Evolutionary conservation across 92 coral and sea anemone species (phyloP), one percentile per base, ranked within the genome.

Genomic region (Hydrozoanthus gracilis): DNA sequence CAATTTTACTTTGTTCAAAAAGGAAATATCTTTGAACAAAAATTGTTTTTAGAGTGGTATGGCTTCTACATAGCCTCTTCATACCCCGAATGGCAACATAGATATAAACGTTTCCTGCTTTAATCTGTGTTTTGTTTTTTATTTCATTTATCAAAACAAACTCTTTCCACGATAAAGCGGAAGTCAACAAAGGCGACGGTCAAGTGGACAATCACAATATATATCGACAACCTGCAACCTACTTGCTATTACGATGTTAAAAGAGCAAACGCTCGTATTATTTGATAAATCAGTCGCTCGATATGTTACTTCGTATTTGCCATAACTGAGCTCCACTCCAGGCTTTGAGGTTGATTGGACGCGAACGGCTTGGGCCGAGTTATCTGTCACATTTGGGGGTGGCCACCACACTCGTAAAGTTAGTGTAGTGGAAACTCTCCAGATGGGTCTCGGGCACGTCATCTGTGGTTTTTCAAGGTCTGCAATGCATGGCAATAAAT

Each of bases 311-410:
- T 6, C 44, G 10, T 78, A 18, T 56, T 16, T 58, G 52, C 83
- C 83, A 39, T 58, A 78, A 5, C 71, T 60, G 14, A 78, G 58
- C 8, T 44, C 52, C 20, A 60, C 44, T 13, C 71, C 83, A 3
- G 83, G 54, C 6, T 8, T n/a, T 7, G 7, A 4, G 1, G 69
- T 44, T 9, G 83, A 78, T 4, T 15, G n/a, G 48, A 61, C 16
- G 65, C 47, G 70, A 7, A 62, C 2, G 13, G 8, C 20, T 12
- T 27, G 66, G 4, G 71, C 83, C 8, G 83, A 78, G 16, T 78
- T 78, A 60, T 78, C 83, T 15, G 83, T 78, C 4, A 55, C 83
- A 78, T 78, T 78, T 5, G 83, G 83, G 14, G 9, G 70, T 35
- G 71, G 51, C 83, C 83, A 78, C 52, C 52, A 44, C 0, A 78